Evolutionary conservation across 2,888 invertebrate species (phyloP).

Genomic region (Pyrochroa serraticornis): DNA sequence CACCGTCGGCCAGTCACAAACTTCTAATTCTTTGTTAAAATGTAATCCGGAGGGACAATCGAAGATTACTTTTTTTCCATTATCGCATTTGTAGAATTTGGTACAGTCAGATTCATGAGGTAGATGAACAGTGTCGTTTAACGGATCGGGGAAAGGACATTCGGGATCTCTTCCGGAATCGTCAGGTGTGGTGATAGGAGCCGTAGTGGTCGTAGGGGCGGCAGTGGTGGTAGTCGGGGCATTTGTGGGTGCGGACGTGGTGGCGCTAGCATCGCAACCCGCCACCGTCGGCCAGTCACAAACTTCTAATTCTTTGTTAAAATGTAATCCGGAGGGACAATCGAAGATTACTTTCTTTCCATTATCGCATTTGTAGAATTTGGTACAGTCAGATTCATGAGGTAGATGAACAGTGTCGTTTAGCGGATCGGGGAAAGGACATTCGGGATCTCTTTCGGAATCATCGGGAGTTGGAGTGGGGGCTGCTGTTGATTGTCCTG

Average conservation of each 20-base stretch:
- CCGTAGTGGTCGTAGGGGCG: neutral
- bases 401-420: conserved; percentile 24
- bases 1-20: conserved; percentile 28
- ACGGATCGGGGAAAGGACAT: conserved; percentile 29
- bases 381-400: conserved; percentile 1
- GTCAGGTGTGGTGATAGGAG: conserved; percentile 8
- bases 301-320: conserved; percentile 36
- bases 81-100: conserved; percentile 34
- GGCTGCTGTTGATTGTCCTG: conserved; percentile 2
- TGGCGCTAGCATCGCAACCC: neutral
- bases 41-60: conserved; percentile 21
- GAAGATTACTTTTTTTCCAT: conserved; percentile 25
- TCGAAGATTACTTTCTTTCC: conserved; percentile 34
- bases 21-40: conserved; percentile 21
- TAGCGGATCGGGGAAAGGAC: conserved; percentile 14
- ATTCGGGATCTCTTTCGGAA: conserved; percentile 1
- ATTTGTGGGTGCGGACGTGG: neutral
- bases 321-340: conserved; percentile 38
- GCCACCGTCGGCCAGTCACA: conserved; percentile 34
- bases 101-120: conserved; percentile 33
- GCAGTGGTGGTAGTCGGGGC: neutral
- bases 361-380: conserved; percentile 37
- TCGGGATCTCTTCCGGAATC: conserved; percentile 25
- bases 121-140: conserved; percentile 25
- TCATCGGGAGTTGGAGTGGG: too few species aligned